Conservation (phyloP, 2,888 invertebrate genomes). For the Meta bourneti region DNA sequence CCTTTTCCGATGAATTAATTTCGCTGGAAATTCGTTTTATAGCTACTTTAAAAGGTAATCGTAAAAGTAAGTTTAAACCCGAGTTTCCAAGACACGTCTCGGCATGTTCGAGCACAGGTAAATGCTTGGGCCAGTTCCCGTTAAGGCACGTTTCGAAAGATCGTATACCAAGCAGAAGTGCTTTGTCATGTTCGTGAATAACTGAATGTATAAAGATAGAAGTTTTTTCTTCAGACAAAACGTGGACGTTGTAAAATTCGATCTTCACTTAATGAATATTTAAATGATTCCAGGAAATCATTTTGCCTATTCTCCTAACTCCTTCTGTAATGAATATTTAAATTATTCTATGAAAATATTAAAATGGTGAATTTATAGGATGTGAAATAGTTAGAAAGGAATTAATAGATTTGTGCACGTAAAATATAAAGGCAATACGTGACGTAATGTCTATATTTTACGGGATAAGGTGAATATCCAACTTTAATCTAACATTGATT, state of each 20-base stretch:
- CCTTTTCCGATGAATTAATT: slow-evolving; percentile 34
- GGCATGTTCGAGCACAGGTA: background rate
- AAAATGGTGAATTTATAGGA: too few relatives aligned
- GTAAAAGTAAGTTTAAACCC: slow-evolving; percentile 11
- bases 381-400: too few relatives aligned
- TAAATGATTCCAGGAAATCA: background rate
- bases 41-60: slow-evolving; percentile 22
- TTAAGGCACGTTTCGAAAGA: background rate
- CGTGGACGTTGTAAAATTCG: too few relatives aligned
- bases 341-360: too few relatives aligned
- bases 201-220: background rate
- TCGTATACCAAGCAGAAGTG: background rate
- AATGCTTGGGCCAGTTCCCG: background rate
- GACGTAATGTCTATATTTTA: too few relatives aligned
- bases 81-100: too few relatives aligned
- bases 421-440: too few relatives aligned
- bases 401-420: too few relatives aligned
- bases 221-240: too few relatives aligned
- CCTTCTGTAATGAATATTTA: background rate
- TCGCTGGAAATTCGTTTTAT: slow-evolving; percentile 5
- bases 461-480: too few relatives aligned
- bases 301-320: background rate
- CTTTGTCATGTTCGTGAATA: background rate
- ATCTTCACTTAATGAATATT: too few relatives aligned
- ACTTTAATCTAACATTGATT: too few relatives aligned